Conservation (phyloP, 2,113 vertebrate genomes). For the Apeltes quadracus region DNA sequence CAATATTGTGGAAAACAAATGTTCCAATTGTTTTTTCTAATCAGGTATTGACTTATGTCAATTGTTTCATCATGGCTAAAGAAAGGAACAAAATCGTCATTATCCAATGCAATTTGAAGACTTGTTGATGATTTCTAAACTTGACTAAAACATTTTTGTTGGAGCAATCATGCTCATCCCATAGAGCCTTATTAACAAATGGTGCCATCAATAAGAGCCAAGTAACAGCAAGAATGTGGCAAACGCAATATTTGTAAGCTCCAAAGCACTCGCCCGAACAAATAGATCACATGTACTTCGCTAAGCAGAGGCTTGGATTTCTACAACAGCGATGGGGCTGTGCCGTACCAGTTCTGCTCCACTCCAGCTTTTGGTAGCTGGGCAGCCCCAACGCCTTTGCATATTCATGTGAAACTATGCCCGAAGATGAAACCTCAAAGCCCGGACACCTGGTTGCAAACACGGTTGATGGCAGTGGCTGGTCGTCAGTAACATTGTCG, state of each 20-base stretch:
- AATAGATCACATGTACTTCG: constrained; percentile 43
- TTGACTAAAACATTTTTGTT: too few relatives aligned
- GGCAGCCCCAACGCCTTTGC: constrained; percentile 43
- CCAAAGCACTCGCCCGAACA: constrained; percentile 29
- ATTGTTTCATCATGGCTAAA: constrained; percentile 31
- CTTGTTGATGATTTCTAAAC: too few relatives aligned
- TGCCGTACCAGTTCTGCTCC: constrained; percentile 32
- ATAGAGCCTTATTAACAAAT: constrained; percentile 22
- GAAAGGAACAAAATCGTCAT: background rate
- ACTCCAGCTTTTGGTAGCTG: constrained; percentile 53
- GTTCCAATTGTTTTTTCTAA: constrained; percentile 61
- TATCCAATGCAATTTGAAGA: too few relatives aligned
- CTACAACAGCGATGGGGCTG: constrained; percentile 20
- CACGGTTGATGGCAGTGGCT: constrained; percentile 14
- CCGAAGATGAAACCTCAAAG: constrained; percentile 48
- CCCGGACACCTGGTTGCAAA: constrained; percentile 58
- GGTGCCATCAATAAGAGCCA: constrained; percentile 12
- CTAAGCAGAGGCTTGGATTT: constrained; percentile 42
- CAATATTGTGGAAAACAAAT: constrained; percentile 60
- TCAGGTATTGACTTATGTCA: constrained; percentile 55
- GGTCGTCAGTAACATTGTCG: constrained; percentile 20
- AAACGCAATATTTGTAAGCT: constrained; percentile 45
- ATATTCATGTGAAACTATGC: constrained; percentile 54
- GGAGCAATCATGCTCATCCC: constrained; percentile 13
- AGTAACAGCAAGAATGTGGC: constrained; percentile 13